Conservation (phyloP, 2,888 invertebrate species). For the Selenia dentaria region DNA sequence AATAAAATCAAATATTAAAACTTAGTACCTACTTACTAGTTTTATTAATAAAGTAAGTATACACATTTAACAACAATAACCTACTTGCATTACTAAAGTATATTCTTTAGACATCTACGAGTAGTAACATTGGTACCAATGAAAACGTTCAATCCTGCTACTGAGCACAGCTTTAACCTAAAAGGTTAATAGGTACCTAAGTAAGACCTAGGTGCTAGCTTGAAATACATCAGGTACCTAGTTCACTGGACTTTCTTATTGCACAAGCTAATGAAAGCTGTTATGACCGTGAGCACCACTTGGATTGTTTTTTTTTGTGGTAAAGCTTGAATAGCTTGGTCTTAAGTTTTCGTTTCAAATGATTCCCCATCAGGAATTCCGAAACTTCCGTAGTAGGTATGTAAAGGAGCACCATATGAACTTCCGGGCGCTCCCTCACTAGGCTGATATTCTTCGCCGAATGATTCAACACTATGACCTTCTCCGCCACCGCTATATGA, state of each 20-base stretch:
- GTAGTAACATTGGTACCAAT: slow-evolving; percentile 49
- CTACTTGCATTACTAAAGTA: slow-evolving; percentile 13
- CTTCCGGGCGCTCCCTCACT: slow-evolving; percentile 42
- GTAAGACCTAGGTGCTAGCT: too few species aligned
- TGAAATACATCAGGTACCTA: neutral
- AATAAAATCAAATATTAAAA: too few species aligned
- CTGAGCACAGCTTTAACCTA: slow-evolving; percentile 1
- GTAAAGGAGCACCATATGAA: slow-evolving; percentile 52
- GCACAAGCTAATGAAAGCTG: slow-evolving; percentile 10
- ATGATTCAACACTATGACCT: slow-evolving; percentile 44
- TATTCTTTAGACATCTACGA: slow-evolving; percentile 56
- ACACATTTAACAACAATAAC: slow-evolving; percentile 20
- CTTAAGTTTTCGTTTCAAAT: slow-evolving; percentile 71
- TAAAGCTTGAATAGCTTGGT: slow-evolving; percentile 60
- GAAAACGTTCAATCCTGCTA: slow-evolving; percentile 5
- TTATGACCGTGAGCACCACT: slow-evolving; percentile 30
- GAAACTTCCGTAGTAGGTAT: slow-evolving; percentile 54
- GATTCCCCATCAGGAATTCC: slow-evolving; percentile 63
- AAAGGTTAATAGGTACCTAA: slow-evolving; percentile 1
- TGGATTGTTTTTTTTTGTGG: slow-evolving; percentile 46
- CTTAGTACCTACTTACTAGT: slow-evolving; percentile 4
- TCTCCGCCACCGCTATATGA: slow-evolving; percentile 49
- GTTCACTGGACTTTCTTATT: neutral
- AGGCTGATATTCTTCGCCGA: slow-evolving; percentile 48
- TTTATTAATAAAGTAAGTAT: slow-evolving; percentile 44